Evolutionary conservation across 2,113 vertebrate genomes (phyloP).

Genomic region (Trematocara macrostoma): DNA sequence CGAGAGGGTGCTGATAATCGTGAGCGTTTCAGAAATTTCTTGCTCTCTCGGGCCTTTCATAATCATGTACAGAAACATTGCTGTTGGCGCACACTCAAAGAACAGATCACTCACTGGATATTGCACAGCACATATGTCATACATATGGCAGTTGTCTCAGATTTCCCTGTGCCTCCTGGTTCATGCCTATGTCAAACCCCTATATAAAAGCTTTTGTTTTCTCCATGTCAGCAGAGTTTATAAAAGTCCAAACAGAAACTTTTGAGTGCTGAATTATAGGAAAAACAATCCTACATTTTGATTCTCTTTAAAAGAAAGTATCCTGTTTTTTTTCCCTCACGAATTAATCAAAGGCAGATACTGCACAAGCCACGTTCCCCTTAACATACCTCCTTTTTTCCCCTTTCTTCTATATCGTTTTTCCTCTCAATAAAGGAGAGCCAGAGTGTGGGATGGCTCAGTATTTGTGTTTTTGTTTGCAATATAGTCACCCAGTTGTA

Average conservation of each 20-base stretch:
- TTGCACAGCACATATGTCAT: constrained; percentile 47
- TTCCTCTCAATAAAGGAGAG: not conserved
- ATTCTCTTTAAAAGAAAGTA: not conserved
- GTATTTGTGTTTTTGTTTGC: not conserved
- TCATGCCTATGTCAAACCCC: not conserved
- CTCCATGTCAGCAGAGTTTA: not conserved
- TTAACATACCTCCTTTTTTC: not conserved
- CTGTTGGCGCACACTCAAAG: not conserved
- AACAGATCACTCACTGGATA: not conserved
- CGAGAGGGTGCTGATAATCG: not conserved
- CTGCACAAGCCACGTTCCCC: not conserved
- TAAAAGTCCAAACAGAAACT: not conserved
- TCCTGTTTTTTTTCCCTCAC: not conserved
- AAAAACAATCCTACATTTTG: not conserved
- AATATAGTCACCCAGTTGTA: not conserved
- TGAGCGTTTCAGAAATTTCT: not conserved
- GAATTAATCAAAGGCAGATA: constrained; percentile 36
- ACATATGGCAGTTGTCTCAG: constrained; percentile 36
- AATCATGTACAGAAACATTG: not conserved
- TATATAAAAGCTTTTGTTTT: not conserved
- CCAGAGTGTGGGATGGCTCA: not conserved
- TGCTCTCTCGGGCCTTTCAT: not conserved
- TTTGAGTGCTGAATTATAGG: not conserved
- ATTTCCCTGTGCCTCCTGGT: constrained; percentile 7
- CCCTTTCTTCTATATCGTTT: not conserved